Base-by-base conservation (phyloP, 2,888 invertebrate genomes). In the Platycheirus albimanus region DNA sequence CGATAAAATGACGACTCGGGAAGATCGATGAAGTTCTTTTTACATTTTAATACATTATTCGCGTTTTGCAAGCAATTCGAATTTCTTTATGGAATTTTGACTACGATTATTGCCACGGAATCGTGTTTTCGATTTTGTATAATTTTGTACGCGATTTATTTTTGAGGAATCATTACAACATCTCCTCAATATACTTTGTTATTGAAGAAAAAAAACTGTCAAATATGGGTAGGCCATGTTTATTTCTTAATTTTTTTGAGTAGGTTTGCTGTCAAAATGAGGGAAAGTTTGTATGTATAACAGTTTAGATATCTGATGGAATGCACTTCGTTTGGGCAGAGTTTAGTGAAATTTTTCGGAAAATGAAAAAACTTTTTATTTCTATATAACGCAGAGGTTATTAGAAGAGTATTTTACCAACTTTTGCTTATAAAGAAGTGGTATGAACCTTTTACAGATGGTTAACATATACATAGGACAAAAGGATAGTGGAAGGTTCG, bases 191-290 rank as follows among this genome's bases (percentile, higher is more conserved):
- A 67, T 47, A 76, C 66, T 78, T 54, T 76, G 66, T 77, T 81
- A 52, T 81, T 81, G 67, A 71, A 58, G 66, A 81, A 81, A 81
- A n/a, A 33, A 64, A 72, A 54, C 70, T 81, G 81, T 81, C 81
- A 81, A 72, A 76, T 28, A 20, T 15, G 47, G 38, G 43, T 71
- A 52, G 70, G 77, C 81, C 81, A 81, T 81, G 77, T 81, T 77
- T 77, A 56, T 76, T 76, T 81, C 20, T 30, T 52, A 49, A 19
- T 52, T 28, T 51, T 64, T 70, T 74, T 33, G 54, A 36, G 41
- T 56, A 49, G 19, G 45, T 15, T 13, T 70, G 41, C 36, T 49
- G 81, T 81, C 81, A 81, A 71, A 52, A 38, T 33, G 10, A 15
- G 47, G n/a, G 8, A 19, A 56, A 17, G 49, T 47, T n/a, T 24